phyloP scores from a whole-genome alignment of 1,140 invertebrate genomes.

The Hycleus phaleratus region DNA sequence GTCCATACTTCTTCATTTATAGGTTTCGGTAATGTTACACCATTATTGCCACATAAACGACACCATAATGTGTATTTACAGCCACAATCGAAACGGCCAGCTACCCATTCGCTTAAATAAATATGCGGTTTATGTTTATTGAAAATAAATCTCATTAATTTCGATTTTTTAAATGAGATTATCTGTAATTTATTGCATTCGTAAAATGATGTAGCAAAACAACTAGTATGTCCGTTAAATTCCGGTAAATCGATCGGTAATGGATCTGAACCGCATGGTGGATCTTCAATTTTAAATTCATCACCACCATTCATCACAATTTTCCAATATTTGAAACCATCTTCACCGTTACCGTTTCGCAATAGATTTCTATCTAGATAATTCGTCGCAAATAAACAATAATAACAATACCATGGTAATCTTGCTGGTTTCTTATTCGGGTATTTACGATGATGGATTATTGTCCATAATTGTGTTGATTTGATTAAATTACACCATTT shows the following conservation, averaged over 20 bases:
- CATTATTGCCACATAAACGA: slow-evolving; percentile 4
- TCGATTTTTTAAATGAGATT: slow-evolving; percentile 13
- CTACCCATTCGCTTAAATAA: slow-evolving; percentile 38
- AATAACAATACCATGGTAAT: slow-evolving; percentile 37
- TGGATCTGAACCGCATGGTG: slow-evolving; percentile 29
- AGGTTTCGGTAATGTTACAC: background rate
- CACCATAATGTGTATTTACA: slow-evolving; percentile 30
- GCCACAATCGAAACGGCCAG: slow-evolving; percentile 39
- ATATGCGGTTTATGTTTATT: slow-evolving; percentile 35
- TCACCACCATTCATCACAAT: slow-evolving; percentile 36
- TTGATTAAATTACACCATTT: slow-evolving; percentile 35
- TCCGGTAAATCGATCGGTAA: slow-evolving; percentile 25
- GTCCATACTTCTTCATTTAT: slow-evolving; percentile 3
- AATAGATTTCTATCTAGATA: slow-evolving; percentile 37
- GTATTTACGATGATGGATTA: slow-evolving; percentile 20
- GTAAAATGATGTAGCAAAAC: slow-evolving; percentile 41
- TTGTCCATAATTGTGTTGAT: slow-evolving; percentile 29
- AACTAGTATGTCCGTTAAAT: slow-evolving; percentile 31
- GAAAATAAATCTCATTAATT: slow-evolving; percentile 23
- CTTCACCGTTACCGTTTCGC: slow-evolving; percentile 39
- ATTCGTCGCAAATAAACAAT: slow-evolving; percentile 29
- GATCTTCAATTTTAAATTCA: slow-evolving; percentile 35
- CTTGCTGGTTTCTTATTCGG: slow-evolving; percentile 22
- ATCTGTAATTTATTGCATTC: slow-evolving; percentile 35
- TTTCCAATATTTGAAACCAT: slow-evolving; percentile 35